phyloP scores from a whole-genome alignment of 2,797 vertebrate species.

The Myiotriccus ornatus region DNA sequence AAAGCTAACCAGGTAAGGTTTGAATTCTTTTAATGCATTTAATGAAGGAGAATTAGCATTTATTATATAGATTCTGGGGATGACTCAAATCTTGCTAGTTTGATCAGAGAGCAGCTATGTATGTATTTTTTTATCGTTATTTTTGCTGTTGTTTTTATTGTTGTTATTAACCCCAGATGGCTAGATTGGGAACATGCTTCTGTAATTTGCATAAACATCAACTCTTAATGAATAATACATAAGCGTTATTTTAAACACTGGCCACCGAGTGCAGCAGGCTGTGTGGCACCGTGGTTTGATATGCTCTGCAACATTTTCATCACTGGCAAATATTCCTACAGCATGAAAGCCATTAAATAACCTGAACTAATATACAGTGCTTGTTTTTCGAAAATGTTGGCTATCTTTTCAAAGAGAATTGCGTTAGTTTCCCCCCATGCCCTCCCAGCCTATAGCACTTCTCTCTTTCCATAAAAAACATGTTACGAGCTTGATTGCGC shows the following conservation, averaged over 20 bases:
- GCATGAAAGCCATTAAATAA: slow-evolving; percentile 62
- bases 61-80: slow-evolving; percentile 66
- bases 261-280: slow-evolving; percentile 51
- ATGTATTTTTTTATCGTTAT: not conserved
- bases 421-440: not conserved
- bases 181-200: slow-evolving; percentile 69
- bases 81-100: slow-evolving; percentile 36
- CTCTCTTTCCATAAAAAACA: slow-evolving; percentile 34
- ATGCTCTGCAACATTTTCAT: slow-evolving; percentile 74
- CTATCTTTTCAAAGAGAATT: slow-evolving; percentile 63
- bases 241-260: slow-evolving; percentile 79
- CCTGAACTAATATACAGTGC: slow-evolving; percentile 25
- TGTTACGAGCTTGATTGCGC: slow-evolving; percentile 6
- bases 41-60: slow-evolving; percentile 71
- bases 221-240: slow-evolving; percentile 91
- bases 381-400: slow-evolving; percentile 48
- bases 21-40: slow-evolving; percentile 72
- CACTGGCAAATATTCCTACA: slow-evolving; percentile 73
- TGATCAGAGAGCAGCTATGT: not conserved
- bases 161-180: slow-evolving; percentile 66
- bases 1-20: slow-evolving; percentile 76
- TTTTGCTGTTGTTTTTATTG: not conserved
- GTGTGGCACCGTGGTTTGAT: slow-evolving; percentile 66
- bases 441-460: not conserved
- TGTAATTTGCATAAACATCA: slow-evolving; percentile 90